Conservation (phyloP, 2,797 vertebrate genomes). For the Rhabdomys pumilio region DNA sequence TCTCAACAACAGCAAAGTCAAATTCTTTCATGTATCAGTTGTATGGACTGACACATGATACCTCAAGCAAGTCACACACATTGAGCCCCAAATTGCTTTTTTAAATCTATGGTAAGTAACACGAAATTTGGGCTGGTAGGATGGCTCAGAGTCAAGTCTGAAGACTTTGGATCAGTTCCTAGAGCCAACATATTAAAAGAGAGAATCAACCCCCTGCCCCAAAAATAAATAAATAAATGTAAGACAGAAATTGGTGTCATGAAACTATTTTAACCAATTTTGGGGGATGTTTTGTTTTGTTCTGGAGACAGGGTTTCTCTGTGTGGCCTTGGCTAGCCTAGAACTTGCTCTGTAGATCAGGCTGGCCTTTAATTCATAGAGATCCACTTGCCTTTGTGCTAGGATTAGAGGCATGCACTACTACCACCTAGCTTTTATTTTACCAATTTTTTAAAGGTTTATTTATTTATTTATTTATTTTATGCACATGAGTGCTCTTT, state of each 20-base stretch:
- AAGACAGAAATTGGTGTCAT: neutral
- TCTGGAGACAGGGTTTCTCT: too few relatives aligned
- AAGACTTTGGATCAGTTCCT: neutral
- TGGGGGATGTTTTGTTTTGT: too few relatives aligned
- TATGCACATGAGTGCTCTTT: too few relatives aligned
- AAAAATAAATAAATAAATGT: neutral
- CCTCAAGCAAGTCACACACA: neutral
- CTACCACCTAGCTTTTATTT: too few relatives aligned
- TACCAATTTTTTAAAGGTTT: too few relatives aligned
- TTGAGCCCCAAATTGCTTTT: slow-evolving; percentile 1
- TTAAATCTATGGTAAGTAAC: neutral
- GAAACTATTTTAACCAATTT: neutral
- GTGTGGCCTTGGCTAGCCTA: too few relatives aligned
- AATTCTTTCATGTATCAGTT: too few relatives aligned
- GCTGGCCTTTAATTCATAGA: too few relatives aligned
- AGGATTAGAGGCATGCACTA: too few relatives aligned
- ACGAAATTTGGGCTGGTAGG: neutral
- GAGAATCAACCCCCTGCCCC: neutral
- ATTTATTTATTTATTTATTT: too few relatives aligned
- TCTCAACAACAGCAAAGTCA: neutral
- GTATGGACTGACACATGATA: neutral
- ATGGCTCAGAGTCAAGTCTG: neutral
- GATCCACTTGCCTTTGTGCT: too few relatives aligned
- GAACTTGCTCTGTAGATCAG: too few relatives aligned
- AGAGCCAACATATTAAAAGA: neutral